Evolutionary conservation across 2,888 invertebrate genomes (phyloP).

Genomic region (Andrena flavipes): DNA sequence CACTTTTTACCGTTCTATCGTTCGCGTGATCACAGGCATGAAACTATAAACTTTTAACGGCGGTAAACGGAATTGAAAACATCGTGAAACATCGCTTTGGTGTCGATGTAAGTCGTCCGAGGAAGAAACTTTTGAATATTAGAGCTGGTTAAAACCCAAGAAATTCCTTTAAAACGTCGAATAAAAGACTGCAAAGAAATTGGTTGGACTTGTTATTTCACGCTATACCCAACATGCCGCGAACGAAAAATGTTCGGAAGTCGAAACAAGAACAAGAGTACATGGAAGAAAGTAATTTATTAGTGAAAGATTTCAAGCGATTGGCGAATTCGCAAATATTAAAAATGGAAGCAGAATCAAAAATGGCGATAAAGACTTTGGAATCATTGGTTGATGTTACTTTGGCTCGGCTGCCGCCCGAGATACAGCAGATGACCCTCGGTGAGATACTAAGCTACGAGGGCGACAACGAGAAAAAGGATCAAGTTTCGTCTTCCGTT

Average conservation of each 20-base stretch:
- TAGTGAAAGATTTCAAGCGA: conserved; percentile 75
- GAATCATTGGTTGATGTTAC: conserved; percentile 66
- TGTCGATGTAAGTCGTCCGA: neutral
- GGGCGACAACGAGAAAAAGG: conserved; percentile 60
- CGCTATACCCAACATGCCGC: conserved; percentile 73
- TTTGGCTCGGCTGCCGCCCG: conserved; percentile 68
- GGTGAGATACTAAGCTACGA: conserved; percentile 63
- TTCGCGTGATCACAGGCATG: conserved; percentile 1
- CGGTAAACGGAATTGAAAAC: conserved; percentile 40
- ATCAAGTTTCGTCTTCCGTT: conserved; percentile 57
- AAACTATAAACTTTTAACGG: conserved; percentile 47
- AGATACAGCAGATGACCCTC: conserved; percentile 74
- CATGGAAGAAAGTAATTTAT: conserved; percentile 67
- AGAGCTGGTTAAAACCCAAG: too few species aligned
- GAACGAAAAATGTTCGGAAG: conserved; percentile 77
- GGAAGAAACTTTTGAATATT: neutral
- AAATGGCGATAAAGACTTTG: conserved; percentile 63
- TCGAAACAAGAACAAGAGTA: conserved; percentile 51
- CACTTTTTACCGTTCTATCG: neutral
- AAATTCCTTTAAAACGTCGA: neutral
- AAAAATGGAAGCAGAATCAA: conserved; percentile 72
- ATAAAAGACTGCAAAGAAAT: neutral
- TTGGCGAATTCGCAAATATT: conserved; percentile 63
- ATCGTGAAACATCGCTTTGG: conserved; percentile 22
- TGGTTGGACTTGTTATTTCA: neutral